Percentiles rank a stretch among this genome's conserved stretches.
These are phyloP conservation scores for Microctenopoma lineatum DNA, from an alignment of 2,797 vertebrate species.

Conservation along the genomic window DNA sequence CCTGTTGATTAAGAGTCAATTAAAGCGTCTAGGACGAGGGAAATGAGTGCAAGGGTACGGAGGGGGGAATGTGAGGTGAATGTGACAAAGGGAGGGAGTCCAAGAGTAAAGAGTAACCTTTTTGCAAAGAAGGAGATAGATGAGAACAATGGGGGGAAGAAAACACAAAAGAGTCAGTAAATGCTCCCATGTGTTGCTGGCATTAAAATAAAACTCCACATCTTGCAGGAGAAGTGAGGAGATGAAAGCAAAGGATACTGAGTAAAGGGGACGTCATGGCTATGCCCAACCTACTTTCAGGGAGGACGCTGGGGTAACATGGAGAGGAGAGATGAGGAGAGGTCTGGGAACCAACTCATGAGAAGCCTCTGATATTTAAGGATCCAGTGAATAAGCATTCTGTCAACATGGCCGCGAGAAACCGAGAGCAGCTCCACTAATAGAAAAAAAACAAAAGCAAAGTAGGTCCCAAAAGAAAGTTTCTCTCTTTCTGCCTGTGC, in stretches of 20 bases:
- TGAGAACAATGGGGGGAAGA: constrained; percentile 23
- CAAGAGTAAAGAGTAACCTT: constrained; percentile 1
- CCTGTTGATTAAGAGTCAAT: constrained; percentile 64
- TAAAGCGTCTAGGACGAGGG: constrained; percentile 38
- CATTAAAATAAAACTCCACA: constrained; percentile 12
- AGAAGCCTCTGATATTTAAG: constrained; percentile 34
- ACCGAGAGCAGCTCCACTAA: constrained; percentile 42
- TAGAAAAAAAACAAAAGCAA: constrained; percentile 53
- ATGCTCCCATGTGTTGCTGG: constrained; percentile 47
- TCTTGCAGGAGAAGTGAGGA: constrained; percentile 17
- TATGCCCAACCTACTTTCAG: background rate
- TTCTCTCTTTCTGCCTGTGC: constrained; percentile 34
- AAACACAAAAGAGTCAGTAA: constrained; percentile 29
- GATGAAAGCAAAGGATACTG: constrained; percentile 32
- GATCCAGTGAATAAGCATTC: constrained; percentile 16
- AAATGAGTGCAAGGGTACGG: constrained; percentile 13
- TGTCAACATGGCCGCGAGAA: constrained; percentile 26
- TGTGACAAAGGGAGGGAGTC: background rate
- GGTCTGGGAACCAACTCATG: background rate
- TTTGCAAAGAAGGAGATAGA: background rate
- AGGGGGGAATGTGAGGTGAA: constrained; percentile 1
- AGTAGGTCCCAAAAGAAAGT: constrained; percentile 28
- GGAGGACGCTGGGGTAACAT: background rate
- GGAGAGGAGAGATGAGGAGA: background rate
- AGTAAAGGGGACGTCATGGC: constrained; percentile 7